Conservation (phyloP, 2,888 invertebrate genomes). For the Pseudococcus longispinus region DNA sequence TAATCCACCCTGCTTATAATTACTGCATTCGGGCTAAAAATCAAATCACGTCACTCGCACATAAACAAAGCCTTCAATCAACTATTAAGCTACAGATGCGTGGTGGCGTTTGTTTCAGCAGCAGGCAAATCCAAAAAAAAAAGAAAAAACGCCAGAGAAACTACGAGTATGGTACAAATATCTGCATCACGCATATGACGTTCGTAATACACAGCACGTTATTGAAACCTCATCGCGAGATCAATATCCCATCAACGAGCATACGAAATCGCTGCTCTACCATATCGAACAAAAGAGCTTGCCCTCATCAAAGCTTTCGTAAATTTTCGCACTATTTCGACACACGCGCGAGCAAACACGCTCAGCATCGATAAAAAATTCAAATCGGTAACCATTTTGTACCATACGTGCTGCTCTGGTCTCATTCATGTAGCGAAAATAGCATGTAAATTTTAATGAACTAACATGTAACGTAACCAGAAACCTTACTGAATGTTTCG, state of each 20-base stretch:
- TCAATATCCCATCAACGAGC: slow-evolving; percentile 5
- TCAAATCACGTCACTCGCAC: neutral
- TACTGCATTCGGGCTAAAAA: neutral
- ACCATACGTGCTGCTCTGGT: neutral
- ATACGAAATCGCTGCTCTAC: neutral
- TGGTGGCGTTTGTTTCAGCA: neutral
- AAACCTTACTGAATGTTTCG: neutral
- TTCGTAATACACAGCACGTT: neutral
- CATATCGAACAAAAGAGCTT: slow-evolving; percentile 20
- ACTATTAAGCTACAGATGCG: neutral
- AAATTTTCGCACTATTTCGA: slow-evolving; percentile 42
- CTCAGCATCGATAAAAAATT: neutral
- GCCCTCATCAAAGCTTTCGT: slow-evolving; percentile 18
- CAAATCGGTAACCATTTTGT: neutral
- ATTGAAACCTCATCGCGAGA: neutral
- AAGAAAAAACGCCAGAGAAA: neutral
- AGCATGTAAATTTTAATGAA: slow-evolving; percentile 35
- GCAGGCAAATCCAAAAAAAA: neutral
- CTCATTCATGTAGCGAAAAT: slow-evolving; percentile 1
- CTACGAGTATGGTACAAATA: neutral
- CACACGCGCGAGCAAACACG: neutral
- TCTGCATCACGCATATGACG: neutral
- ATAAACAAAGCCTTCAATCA: slow-evolving; percentile 26
- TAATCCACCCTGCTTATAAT: neutral
- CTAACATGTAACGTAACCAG: neutral